These are phyloP conservation scores for Clytia hemisphaerica DNA, from an alignment of 30 jellyfish, hydroid and myxozoan species.

Conservation along the genomic window DNA sequence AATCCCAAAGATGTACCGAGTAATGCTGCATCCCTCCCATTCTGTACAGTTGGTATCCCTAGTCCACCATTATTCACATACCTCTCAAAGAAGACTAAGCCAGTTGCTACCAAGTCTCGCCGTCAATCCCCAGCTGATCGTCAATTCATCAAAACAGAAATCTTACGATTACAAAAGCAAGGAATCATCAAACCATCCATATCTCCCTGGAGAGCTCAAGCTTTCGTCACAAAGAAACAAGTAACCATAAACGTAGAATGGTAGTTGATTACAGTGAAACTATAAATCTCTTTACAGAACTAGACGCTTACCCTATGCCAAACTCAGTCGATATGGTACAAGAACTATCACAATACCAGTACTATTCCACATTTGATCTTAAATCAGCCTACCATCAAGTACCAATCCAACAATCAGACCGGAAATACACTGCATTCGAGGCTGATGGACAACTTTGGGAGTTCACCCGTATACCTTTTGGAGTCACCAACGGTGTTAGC, in stretches of 20 bases:
- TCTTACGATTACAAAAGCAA: conserved; percentile 22
- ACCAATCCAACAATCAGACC: background rate
- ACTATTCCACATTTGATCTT: conserved; percentile 21
- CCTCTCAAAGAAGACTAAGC: conserved; percentile 40
- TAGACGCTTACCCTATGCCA: conserved; percentile 62
- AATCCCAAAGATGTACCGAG: too few relatives aligned
- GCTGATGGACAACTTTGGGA: conserved; percentile 23
- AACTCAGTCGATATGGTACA: conserved; percentile 20
- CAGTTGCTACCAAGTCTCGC: conserved; percentile 61
- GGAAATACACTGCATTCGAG: conserved; percentile 40
- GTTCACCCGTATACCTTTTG: conserved; percentile 27
- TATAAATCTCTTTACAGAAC: conserved; percentile 38
- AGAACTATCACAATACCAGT: conserved; percentile 16
- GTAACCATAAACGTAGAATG: conserved; percentile 49
- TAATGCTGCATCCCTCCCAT: too few relatives aligned
- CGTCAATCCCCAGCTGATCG: conserved; percentile 29
- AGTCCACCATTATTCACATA: conserved; percentile 38
- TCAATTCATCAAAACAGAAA: conserved; percentile 40
- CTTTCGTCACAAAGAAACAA: too few relatives aligned
- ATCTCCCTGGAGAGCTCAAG: conserved; percentile 82
- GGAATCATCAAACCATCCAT: conserved; percentile 61
- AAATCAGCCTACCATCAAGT: conserved; percentile 45
- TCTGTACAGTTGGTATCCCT: too few relatives aligned
- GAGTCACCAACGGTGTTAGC: conserved; percentile 54
- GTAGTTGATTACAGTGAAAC: conserved; percentile 50